A percentile compares a stretch with the other conserved stretches of the same genome.
phyloP scores from a whole-genome alignment of 2,113 vertebrate species.

The Recurvirostra avosetta region DNA sequence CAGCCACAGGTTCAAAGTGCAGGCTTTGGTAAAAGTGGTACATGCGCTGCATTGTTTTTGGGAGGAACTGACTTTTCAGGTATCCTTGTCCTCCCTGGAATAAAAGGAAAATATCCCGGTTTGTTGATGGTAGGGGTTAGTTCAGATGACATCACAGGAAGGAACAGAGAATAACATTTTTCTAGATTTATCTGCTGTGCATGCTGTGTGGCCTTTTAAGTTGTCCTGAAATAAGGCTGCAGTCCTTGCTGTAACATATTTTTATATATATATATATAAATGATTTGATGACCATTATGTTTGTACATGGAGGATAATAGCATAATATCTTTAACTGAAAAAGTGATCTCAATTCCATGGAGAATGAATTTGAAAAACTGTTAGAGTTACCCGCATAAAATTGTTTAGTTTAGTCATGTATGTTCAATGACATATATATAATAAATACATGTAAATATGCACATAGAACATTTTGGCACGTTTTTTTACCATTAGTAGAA shows the following conservation, averaged over 20 bases:
- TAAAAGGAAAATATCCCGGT: neutral
- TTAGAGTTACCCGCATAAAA: neutral
- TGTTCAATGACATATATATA: neutral
- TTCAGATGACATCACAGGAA: neutral
- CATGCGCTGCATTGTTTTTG: neutral
- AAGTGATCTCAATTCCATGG: neutral
- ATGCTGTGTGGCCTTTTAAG: neutral
- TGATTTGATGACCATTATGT: neutral
- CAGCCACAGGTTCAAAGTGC: neutral
- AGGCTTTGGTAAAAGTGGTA: neutral
- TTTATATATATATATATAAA: neutral
- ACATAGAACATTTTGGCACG: neutral
- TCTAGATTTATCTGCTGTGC: neutral
- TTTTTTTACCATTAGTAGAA: neutral
- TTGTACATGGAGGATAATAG: neutral
- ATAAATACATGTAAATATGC: neutral
- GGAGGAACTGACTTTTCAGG: neutral
- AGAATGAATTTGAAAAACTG: neutral
- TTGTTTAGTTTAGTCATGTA: neutral
- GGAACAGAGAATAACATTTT: neutral
- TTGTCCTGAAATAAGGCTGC: neutral
- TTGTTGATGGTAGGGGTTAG: neutral
- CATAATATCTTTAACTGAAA: neutral
- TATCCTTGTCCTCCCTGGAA: fast-evolving
- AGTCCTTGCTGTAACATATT: neutral